These are phyloP conservation scores for Promerops cafer DNA, from an alignment of 2,113 vertebrate genomes.

Conservation along the genomic window DNA sequence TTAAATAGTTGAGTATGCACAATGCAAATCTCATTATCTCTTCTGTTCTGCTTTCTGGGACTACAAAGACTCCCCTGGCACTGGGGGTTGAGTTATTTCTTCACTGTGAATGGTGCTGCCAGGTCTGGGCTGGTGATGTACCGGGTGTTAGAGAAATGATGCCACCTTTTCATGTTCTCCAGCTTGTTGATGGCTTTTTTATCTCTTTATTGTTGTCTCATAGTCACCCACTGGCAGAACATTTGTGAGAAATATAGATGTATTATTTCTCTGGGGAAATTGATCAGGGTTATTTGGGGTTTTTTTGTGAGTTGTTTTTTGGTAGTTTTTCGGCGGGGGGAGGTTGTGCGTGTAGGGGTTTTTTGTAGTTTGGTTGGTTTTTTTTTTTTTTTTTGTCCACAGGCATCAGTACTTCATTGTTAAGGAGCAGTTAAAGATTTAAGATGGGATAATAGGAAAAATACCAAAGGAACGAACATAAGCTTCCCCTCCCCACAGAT, in stretches of 20 bases:
- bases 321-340: too few species aligned
- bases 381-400: background rate
- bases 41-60: background rate
- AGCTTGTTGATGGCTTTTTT: background rate
- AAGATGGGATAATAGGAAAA: background rate
- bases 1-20: background rate
- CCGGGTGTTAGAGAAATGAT: background rate
- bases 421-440: background rate
- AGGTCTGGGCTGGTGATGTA: background rate
- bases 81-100: background rate
- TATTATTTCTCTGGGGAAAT: background rate
- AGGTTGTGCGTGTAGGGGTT: accelerated
- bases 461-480: background rate
- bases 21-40: background rate
- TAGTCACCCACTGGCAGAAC: background rate
- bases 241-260: background rate
- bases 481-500: accelerated
- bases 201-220: background rate
- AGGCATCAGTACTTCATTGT: background rate
- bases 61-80: background rate
- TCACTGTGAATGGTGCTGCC: background rate
- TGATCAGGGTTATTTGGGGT: background rate
- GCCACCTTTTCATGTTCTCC: background rate
- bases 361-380: background rate
- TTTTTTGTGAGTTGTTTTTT: too few species aligned